A percentile compares a stretch with the other conserved stretches of the same genome.
These are phyloP conservation scores for Redunca redunca DNA, from an alignment of 2,113 vertebrate genomes.

Conservation along the genomic window DNA sequence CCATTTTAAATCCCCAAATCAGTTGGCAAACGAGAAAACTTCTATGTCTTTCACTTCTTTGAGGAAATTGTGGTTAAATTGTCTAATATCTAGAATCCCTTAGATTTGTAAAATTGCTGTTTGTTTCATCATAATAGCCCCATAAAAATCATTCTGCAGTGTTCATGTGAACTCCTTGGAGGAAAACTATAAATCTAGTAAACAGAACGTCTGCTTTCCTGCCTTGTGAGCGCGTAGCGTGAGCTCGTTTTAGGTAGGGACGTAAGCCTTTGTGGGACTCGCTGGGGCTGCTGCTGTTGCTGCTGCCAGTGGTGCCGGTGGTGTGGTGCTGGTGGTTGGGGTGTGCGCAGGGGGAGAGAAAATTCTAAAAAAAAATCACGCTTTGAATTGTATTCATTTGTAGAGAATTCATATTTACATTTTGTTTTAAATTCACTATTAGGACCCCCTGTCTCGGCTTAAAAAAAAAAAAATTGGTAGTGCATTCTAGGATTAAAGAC, in stretches of 20 bases:
- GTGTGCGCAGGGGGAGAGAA: not conserved
- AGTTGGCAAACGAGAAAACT: not conserved
- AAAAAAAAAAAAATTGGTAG: not conserved
- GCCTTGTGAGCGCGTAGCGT: not conserved
- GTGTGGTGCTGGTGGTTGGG: not conserved
- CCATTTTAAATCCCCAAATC: constrained; percentile 2
- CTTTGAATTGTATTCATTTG: not conserved
- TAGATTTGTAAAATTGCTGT: not conserved
- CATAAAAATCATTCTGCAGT: not conserved
- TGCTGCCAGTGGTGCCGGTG: not conserved
- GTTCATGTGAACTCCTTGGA: not conserved
- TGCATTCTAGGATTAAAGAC: not conserved
- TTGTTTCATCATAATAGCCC: not conserved
- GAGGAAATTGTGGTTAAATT: not conserved
- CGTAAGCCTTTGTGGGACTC: not conserved
- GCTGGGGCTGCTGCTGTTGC: not conserved
- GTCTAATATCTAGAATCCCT: not conserved
- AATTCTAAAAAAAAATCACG: not conserved
- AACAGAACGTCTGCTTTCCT: not conserved
- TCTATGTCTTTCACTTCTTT: not conserved
- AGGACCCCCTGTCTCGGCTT: not conserved
- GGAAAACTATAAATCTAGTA: not conserved
- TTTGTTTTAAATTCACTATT: not conserved
- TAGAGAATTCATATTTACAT: not conserved
- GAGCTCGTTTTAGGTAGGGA: not conserved